Evolutionary conservation across 92 coral and sea anemone species (phyloP), one percentile per base, ranked within the genome.

Genomic region (Blastomussa wellsi): DNA sequence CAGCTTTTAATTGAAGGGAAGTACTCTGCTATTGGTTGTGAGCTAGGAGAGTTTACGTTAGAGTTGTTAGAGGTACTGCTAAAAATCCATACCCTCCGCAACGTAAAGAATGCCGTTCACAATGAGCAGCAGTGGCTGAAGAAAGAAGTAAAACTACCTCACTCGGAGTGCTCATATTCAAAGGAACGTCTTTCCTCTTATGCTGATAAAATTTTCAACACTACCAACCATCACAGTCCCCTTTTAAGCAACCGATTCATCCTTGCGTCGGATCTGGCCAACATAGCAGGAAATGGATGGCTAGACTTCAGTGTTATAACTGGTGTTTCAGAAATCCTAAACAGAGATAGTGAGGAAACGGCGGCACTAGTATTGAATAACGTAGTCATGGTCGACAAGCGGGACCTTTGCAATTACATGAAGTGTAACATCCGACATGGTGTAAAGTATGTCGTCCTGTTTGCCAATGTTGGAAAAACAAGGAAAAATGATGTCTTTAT

Each of bases 241-340:
- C 70, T n/a, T n/a, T n/a, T n/a, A 77, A 48, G 85, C 41, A 82
- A 81, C 76, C 64, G 32, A 24, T 81, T 8, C 55, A 88, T 88
- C 26, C 77, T 88, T 26, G 87, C 90, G 19, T 82, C 87, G 4
- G 90, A 88, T 88, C 49, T 88, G n/a, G 86, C 81, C 67, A 88
- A 87, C 44, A 24, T 75, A 53, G 85, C 84, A 24, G 84, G 88
- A 78, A 89, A 68, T 19, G 72, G 89, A 11, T 84, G 88, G 92
- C 79, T 89, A 4, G 53, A 78, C 64, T 84, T 68, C 74, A 70
- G 88, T 70, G 47, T 89, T n/a, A 44, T 84, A 39, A 72, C 81
- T 41, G 85, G 88, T 24, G 70, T 89, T 41, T 53, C 84, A 1
- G 84, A 89, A 51, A 72, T 89, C 15, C 88, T 84, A 16, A 36